phyloP scores from a whole-genome alignment of 2,888 invertebrate species.

The Pyrocoelia pectoralis region DNA sequence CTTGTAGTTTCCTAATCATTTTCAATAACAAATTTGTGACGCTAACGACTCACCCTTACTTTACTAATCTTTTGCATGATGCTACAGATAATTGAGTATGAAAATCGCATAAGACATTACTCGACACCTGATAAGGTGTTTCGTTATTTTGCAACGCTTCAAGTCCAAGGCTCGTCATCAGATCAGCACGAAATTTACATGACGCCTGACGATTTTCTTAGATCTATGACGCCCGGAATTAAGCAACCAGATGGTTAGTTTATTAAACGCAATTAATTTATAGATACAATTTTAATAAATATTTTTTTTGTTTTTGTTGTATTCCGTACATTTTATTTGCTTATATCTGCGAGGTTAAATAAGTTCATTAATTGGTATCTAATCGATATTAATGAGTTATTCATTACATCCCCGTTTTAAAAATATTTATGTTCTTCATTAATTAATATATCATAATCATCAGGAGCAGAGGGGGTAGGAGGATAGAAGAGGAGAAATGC shows the following conservation, averaged over 20 bases:
- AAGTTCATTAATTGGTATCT: no score
- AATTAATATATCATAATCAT: no score
- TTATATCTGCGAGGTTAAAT: no score
- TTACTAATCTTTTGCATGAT: conserved; percentile 24
- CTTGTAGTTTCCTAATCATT: no score
- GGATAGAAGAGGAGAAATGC: no score
- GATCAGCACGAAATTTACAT: conserved; percentile 84
- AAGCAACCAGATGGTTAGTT: conserved; percentile 92
- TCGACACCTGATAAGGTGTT: conserved; percentile 99
- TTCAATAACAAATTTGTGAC: no score
- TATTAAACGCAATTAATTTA: background rate
- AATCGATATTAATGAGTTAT: no score
- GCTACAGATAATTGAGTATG: conserved; percentile 93
- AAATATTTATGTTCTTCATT: no score
- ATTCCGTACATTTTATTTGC: background rate
- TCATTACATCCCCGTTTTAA: no score
- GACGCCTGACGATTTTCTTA: conserved; percentile 97
- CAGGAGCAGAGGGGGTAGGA: no score
- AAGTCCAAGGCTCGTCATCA: conserved; percentile 67
- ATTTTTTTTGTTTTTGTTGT: background rate
- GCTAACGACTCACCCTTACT: background rate
- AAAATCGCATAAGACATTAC: conserved; percentile 93
- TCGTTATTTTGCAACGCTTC: conserved; percentile 97
- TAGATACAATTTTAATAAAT: conserved; percentile 15
- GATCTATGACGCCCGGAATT: conserved; percentile 95